Base-by-base conservation (phyloP, 1,140 invertebrate species). In the Leptestheria dahalacensis region DNA sequence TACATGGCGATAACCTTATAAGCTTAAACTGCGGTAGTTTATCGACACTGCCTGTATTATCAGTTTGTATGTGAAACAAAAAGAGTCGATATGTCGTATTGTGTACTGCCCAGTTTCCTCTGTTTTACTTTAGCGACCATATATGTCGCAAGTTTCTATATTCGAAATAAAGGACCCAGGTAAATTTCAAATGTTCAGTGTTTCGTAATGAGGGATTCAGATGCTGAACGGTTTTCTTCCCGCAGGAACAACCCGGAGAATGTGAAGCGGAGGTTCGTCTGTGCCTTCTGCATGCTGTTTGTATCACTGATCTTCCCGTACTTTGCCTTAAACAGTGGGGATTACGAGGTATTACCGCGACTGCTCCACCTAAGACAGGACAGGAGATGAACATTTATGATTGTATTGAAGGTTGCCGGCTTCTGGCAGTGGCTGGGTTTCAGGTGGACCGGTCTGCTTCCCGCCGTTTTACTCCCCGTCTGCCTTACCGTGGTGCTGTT, bases 201-300 rank as follows among this genome's bases (percentile, higher is more conserved):
- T n/a, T n/a, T n/a, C n/a, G n/a, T n/a, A n/a, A n/a, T n/a, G n/a
- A n/a, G n/a, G n/a, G n/a, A n/a, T n/a, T n/a, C n/a, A n/a, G n/a
- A n/a, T n/a, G n/a, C n/a, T n/a, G n/a, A n/a, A n/a, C n/a, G n/a
- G n/a, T 62, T 65, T 70, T 66, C 63, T 67, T 64, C 65, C 78
- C 82, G 66, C 74, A 88, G 88, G 65, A 83, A 91, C 70, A 88
- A 93, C 73, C 86, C 89, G 4, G 78, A 82, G n/a, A 89, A 83
- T 2, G 91, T 95, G 62, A 91, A 89, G 67, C 81, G 80, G 70
- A 78, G 91, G 68, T 93, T 92, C 69, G 77, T 88, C 51, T 91
- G 89, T 73, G 87, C 90, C 0, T 81, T 82, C 62, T 71, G 86
- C 58, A 85, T 91, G 72, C 82, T 84, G 71, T 67, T 90, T 48